Evolutionary conservation across 2,797 vertebrate genomes (phyloP), one percentile per base, ranked within the genome.

Genomic region (Sebastes miniatus): DNA sequence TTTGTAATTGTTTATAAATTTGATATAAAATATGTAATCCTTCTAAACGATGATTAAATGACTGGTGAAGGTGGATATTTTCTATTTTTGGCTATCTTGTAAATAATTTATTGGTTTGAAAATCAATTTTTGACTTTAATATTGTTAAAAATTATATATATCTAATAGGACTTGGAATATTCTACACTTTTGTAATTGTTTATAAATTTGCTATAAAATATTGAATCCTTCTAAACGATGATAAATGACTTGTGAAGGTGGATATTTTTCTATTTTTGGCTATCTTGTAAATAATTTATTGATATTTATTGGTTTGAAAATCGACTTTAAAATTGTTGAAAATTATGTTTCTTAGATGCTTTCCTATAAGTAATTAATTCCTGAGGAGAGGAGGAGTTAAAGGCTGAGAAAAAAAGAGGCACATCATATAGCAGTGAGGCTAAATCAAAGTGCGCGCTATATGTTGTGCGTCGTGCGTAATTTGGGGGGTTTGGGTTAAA

Each of bases 401-500:
- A 73, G 39, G 67, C 59, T 77, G 80, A 50, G 62, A 43, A 54
- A 52, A 67, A 69, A 67, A 79, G 52, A 63, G 64, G 61, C 58
- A 78, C 70, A 63, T 82, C 70, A 63, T 82, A 80, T 59, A 81
- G 59, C 76, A 83, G 57, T 91, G 76, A 78, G 69, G 64, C 34
- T 77, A 85, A 91, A 91, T 90, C 79, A 88, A 87, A 89, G 86
- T 57, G 79, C 67, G 80, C 81, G 58, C 72, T 70, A 65, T 83
- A 57, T 79, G 75, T 83, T 84, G 82, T 31, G 75, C 76, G 59
- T 89, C 82, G 83, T 80, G 90, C 80, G 87, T 92, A 91, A 92
- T 91, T 90, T 93, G 74, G 80, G 79, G 84, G 83, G 71, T 87
- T 91, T 84, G 81, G 67, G 82, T 79, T 59, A 80, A 69, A 74